A percentile compares a stretch with the other conserved stretches of the same genome.
Conservation (phyloP, 2,888 invertebrate species). For the Yponomeuta cagnagella region DNA sequence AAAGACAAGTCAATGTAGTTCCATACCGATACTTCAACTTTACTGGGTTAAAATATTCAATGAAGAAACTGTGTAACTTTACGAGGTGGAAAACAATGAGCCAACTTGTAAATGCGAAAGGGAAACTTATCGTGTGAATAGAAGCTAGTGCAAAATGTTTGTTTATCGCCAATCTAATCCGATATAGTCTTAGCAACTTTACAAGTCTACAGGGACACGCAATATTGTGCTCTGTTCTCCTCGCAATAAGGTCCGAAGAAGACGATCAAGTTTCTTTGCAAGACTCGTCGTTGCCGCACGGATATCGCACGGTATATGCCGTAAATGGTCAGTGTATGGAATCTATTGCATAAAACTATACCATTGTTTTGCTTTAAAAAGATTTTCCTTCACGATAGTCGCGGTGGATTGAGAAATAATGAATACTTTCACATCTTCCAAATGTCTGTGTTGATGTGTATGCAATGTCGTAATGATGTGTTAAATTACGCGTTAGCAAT, state of each 20-base stretch:
- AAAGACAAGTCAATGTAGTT: not conserved
- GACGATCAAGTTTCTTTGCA: not conserved
- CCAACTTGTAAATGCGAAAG: conserved; percentile 25
- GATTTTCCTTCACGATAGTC: conserved; percentile 1
- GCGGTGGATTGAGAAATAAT: not conserved
- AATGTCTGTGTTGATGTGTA: not conserved
- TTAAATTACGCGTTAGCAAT: not conserved
- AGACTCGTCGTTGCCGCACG: conserved; percentile 3
- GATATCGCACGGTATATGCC: conserved; percentile 14
- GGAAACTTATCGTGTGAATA: conserved; percentile 43
- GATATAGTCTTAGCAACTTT: conserved; percentile 13
- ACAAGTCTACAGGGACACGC: too few relatives aligned
- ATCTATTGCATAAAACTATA: conserved; percentile 9
- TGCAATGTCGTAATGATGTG: not conserved
- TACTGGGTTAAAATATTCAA: not conserved
- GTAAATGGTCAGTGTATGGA: conserved; percentile 4
- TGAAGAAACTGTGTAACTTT: conserved; percentile 6
- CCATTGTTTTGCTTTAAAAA: conserved; percentile 13
- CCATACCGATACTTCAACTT: not conserved
- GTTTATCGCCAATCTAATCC: conserved; percentile 54
- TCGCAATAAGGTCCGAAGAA: not conserved
- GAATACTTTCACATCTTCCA: not conserved
- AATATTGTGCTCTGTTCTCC: not conserved
- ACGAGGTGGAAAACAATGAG: conserved; percentile 40
- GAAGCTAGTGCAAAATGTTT: conserved; percentile 32